Base-by-base conservation (phyloP, 2,113 vertebrate genomes). In the Hippopotamus amphibius region DNA sequence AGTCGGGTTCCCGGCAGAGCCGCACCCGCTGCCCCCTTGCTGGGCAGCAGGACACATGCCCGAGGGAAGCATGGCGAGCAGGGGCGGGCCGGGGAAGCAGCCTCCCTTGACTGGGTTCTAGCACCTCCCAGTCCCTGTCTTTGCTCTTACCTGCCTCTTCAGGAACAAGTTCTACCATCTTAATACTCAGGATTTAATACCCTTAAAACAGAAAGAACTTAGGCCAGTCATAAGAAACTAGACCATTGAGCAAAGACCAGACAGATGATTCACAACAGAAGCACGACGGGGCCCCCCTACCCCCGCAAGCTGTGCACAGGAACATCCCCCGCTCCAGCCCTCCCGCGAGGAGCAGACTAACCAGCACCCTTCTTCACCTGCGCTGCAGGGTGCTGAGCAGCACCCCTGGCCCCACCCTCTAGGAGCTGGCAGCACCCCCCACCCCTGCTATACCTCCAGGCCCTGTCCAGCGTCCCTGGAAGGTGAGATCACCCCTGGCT, bases 1-100 rank as follows among this genome's bases (percentile, higher is more conserved):
- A 48, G n/a, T 30, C 8, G 0, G 0, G 17, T 9, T 37, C 33
- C 21, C 22, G 0, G n/a, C 7, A 33, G 0, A 1, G 68, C 53
- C 0, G 1, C 37, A 13, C 63, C 77, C 22, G 3, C 77, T 26
- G 24, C 43, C n/a, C 26, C 41, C 55, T 53, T 10, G 4, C 30
- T 55, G 16, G 9, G 55, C 69, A 17, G 41, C 0, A 11, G 3
- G 26, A 21, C 3, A 0, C 16, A 14, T 0, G 21, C 22, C 55
- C 87, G 12, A 15, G 9, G 41, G 41, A 61, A 11, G 22, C 50
- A 17, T 7, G n/a, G 37, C 28, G 13, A 33, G 86, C 2, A 7
- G 1, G 15, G 28, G 2, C 4, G 0, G 12, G 28, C n/a, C 2
- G 2, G 17, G 53, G n/a, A 57, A 13, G 41, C 3, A 12, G 69